Evolutionary conservation across 1,140 invertebrate genomes (phyloP).

Genomic region (Chrysopa pallens): DNA sequence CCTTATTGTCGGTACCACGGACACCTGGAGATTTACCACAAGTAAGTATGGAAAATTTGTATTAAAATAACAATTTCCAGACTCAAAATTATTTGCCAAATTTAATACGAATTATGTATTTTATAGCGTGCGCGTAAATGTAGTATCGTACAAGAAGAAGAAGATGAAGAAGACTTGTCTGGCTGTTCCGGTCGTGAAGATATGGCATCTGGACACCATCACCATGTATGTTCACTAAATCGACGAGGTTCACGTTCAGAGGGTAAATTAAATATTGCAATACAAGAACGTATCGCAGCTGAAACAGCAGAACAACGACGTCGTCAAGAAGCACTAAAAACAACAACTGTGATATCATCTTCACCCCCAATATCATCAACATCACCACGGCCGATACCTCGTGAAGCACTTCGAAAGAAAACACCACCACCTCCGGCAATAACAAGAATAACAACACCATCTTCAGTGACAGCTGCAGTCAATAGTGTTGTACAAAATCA

Average conservation of each 20-base stretch:
- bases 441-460: conserved; percentile 5
- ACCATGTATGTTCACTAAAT: conserved; percentile 25
- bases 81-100: too few species aligned
- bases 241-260: conserved; percentile 40
- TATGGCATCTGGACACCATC: conserved; percentile 21
- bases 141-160: conserved; percentile 74
- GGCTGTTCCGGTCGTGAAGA: conserved; percentile 32
- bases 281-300: conserved; percentile 29
- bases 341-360: neutral
- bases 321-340: conserved; percentile 3
- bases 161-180: conserved; percentile 49
- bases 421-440: conserved; percentile 18
- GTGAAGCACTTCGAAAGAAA: too few species aligned
- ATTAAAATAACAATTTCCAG: too few species aligned
- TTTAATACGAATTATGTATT: conserved; percentile 1
- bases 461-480: conserved; percentile 1
- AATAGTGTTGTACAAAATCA: conserved; percentile 9
- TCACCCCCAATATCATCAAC: conserved; percentile 1
- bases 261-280: conserved; percentile 35
- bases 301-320: conserved; percentile 20
- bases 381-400: neutral
- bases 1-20: conserved; percentile 34
- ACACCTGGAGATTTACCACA: conserved; percentile 39
- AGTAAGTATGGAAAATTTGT: conserved; percentile 26
- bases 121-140: conserved; percentile 56